These are phyloP conservation scores for Metallyticus violacea DNA, from an alignment of 2,888 invertebrate species.

Conservation along the genomic window DNA sequence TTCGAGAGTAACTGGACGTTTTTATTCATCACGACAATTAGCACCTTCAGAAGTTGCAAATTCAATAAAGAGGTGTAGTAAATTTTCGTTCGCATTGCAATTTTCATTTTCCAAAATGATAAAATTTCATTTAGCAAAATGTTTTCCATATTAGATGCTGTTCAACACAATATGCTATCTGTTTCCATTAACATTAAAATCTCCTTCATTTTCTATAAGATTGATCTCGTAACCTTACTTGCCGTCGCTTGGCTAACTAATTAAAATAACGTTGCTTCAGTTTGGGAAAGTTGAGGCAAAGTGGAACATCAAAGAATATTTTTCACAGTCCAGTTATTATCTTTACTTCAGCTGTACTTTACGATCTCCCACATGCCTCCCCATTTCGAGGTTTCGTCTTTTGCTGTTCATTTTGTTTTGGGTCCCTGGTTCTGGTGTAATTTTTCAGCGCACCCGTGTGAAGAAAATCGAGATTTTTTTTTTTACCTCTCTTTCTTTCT, in stretches of 20 bases:
- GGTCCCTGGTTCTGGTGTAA: conserved; percentile 1
- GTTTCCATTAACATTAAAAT: no score
- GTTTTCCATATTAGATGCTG: no score
- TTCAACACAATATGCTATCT: no score
- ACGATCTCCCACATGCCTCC: neutral
- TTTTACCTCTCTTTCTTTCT: neutral
- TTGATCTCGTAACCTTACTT: no score
- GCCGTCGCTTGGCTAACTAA: neutral
- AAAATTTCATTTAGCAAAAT: no score
- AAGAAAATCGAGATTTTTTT: conserved; percentile 23
- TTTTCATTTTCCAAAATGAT: no score
- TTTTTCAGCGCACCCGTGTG: conserved; percentile 25
- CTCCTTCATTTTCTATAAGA: no score
- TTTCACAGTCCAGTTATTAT: conserved; percentile 11
- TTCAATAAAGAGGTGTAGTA: no score
- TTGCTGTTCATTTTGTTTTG: conserved; percentile 12
- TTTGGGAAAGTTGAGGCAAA: neutral
- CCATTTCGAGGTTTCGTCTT: neutral
- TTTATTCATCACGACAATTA: no score
- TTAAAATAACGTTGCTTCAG: conserved; percentile 1
- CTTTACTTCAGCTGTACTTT: neutral
- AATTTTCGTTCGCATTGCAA: no score
- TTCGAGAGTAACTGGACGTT: no score
- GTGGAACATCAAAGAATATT: neutral
- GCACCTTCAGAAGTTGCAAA: no score